phyloP scores from a whole-genome alignment of 1,140 invertebrate genomes.

The Drosophila kikkawai region DNA sequence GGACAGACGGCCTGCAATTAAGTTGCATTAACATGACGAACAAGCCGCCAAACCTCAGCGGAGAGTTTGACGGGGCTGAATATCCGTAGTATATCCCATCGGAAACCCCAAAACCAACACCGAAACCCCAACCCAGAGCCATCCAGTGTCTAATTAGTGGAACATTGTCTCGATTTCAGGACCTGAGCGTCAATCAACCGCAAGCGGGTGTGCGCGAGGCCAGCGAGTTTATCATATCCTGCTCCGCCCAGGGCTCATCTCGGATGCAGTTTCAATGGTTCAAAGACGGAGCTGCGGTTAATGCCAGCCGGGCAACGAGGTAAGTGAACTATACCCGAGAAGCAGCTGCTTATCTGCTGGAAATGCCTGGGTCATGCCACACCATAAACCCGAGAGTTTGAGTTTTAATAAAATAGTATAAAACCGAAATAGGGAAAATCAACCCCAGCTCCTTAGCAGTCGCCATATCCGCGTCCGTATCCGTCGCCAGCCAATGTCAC shows the following conservation, averaged over 20 bases:
- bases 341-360: conserved; percentile 28
- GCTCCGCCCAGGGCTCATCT: conserved; percentile 90
- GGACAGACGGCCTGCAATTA: conserved; percentile 61
- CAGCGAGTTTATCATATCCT: conserved; percentile 91
- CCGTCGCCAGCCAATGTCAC: conserved; percentile 34
- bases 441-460: background rate
- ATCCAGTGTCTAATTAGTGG: conserved; percentile 65
- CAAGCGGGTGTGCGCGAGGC: conserved; percentile 88
- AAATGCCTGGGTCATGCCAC: background rate
- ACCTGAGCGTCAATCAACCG: conserved; percentile 87
- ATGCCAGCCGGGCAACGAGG: conserved; percentile 90
- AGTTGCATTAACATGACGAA: conserved; percentile 72
- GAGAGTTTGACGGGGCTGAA: conserved; percentile 22
- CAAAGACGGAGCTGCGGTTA: conserved; percentile 91
- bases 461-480: background rate
- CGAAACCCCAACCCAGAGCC: background rate
- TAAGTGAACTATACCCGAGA: conserved; percentile 80
- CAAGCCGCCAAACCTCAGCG: conserved; percentile 64
- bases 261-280: conserved; percentile 91
- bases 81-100: conserved; percentile 3
- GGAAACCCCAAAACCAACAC: conserved; percentile 13
- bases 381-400: conserved; percentile 15
- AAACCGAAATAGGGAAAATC: conserved; percentile 30
- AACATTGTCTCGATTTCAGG: conserved; percentile 85
- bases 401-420: conserved; percentile 59